phyloP scores from a whole-genome alignment of 2,797 vertebrate species.

The Pantherophis alleghaniensis region DNA sequence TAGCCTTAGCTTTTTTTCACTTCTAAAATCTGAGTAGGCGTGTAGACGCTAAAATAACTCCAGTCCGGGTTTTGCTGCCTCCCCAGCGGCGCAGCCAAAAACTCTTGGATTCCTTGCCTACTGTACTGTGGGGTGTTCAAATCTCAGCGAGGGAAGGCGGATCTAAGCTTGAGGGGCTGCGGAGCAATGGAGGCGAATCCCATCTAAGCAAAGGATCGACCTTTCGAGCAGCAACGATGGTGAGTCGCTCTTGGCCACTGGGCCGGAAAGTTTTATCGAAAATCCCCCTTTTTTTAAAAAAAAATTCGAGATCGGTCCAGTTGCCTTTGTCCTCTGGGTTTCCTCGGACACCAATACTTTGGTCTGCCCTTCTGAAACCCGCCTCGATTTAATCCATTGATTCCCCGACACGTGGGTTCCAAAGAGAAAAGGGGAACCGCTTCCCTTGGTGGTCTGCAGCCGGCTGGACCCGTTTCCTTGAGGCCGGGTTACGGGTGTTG shows the following conservation, averaged over 20 bases:
- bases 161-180: neutral
- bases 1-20: neutral
- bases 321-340: slow-evolving; percentile 15
- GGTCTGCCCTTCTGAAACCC: neutral
- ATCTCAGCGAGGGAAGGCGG: slow-evolving; percentile 18
- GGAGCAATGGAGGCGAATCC: neutral
- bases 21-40: neutral
- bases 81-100: slow-evolving; percentile 33
- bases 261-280: neutral
- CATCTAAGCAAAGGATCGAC: neutral
- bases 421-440: neutral
- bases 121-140: slow-evolving; percentile 21
- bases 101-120: slow-evolving; percentile 38
- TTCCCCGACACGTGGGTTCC: neutral
- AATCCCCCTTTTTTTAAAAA: neutral
- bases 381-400: neutral
- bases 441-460: accelerated
- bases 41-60: neutral
- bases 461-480: accelerated
- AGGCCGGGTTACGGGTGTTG: neutral
- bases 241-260: slow-evolving; percentile 21
- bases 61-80: slow-evolving; percentile 64
- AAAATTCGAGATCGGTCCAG: neutral
- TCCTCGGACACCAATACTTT: neutral
- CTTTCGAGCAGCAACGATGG: slow-evolving; percentile 48